Evolutionary conservation across 1,140 invertebrate genomes (phyloP).

Genomic region (Dendrolimus kikuchii): DNA sequence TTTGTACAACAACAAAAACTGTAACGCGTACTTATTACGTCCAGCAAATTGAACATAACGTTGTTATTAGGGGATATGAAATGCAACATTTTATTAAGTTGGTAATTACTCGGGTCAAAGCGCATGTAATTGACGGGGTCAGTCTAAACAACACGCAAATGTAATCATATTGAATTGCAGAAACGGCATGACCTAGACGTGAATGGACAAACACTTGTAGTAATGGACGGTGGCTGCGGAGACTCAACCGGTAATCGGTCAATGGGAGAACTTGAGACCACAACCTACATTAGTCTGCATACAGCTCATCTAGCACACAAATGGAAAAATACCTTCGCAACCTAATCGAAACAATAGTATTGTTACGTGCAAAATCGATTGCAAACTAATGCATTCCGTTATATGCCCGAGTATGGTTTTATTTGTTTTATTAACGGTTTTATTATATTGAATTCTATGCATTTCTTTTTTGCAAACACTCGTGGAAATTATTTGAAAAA

Average conservation of each 20-base stretch:
- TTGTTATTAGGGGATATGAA: conserved; percentile 35
- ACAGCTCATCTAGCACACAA: conserved; percentile 22
- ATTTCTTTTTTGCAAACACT: too few species aligned
- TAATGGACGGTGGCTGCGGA: conserved; percentile 6
- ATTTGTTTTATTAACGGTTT: not conserved
- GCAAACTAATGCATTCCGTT: conserved; percentile 32
- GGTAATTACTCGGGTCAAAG: conserved; percentile 38
- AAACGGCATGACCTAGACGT: conserved; percentile 26
- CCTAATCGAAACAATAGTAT: conserved; percentile 41
- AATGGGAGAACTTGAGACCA: conserved; percentile 30
- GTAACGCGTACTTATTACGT: conserved; percentile 40
- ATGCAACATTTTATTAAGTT: conserved; percentile 40
- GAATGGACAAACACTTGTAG: conserved; percentile 20
- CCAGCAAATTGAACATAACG: conserved; percentile 42
- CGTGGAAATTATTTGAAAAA: too few species aligned
- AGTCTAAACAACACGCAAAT: conserved; percentile 1
- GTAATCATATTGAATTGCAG: not conserved
- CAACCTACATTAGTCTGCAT: conserved; percentile 42
- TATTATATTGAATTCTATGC: too few species aligned
- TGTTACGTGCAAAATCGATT: conserved; percentile 38
- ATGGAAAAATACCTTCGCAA: conserved; percentile 46
- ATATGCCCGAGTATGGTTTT: conserved; percentile 25
- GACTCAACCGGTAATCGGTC: conserved; percentile 30
- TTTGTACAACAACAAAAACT: conserved; percentile 40
- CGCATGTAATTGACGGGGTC: conserved; percentile 30